Base-by-base conservation (phyloP, 2,888 invertebrate genomes). In the Chrysolina haemoptera region DNA sequence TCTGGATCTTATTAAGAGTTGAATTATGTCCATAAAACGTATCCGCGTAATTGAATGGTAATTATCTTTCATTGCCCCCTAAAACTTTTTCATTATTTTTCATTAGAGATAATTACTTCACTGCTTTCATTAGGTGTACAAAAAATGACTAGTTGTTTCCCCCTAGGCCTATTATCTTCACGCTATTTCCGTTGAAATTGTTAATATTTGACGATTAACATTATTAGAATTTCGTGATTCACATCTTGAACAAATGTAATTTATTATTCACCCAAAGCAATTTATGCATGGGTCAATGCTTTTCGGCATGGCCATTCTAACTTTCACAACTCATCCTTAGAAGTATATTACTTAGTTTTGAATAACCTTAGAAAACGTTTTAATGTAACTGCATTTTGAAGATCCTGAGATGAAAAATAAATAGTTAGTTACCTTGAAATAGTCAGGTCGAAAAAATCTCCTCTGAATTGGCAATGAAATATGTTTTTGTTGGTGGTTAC, bases 221-320 rank as follows among this genome's bases (percentile, higher is more conserved):
- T 53, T 20, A 18, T 53, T 18, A 53, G 20, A 53, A 11, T 11
- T 18, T 11, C 35, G 35, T 59, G 59, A 59, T 35, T 35, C 9
- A 14, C 22, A 35, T 59, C 10, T 27, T 14, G 22, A 59, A 59
- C 27, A 35, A 27, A 59, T 22, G 35, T 27, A 35, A 35, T 12
- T 59, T 27, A 27, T 53, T 59, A 27, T 59, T 59, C 59, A 35
- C n/a, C 59, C n/a, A 14, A 14, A 35, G 59, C 22, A 59, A 59
- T 35, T 59, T 6, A 59, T 59, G 59, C 50, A 66, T 66, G 70
- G 73, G 73, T 73, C 73, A 73, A 73, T 73, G 73, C 62, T 73
- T 73, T 48, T 70, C 64, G 41, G 53, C 73, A 73, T 66, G 73
- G 73, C 53, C 69, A 67, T 27, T 59, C 10, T 9, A n/a, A 35